Evolutionary conservation across 2,113 vertebrate species (phyloP).

Genomic region (Thamnophis sirtalis): DNA sequence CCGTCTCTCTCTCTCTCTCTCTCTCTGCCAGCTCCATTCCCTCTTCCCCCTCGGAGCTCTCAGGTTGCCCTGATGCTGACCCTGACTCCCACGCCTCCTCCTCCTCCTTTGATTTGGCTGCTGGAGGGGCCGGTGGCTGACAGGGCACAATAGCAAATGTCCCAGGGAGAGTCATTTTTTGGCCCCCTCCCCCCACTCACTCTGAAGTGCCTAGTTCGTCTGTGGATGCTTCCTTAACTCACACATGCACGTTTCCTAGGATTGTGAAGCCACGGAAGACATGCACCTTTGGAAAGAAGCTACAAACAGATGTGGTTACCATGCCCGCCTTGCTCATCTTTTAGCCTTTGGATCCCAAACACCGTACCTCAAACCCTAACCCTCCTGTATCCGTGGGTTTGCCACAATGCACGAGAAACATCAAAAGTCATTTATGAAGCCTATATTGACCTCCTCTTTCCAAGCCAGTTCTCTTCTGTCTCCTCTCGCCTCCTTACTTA

Average conservation of each 20-base stretch:
- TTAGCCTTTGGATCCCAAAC: background rate
- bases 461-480: background rate
- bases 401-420: background rate
- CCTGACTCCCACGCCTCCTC: no score
- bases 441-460: background rate
- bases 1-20: no score
- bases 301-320: background rate
- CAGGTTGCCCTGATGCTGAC: no score
- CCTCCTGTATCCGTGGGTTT: background rate
- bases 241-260: background rate
- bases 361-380: background rate
- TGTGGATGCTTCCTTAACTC: background rate
- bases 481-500: slow-evolving; percentile 57
- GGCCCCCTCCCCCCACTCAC: background rate
- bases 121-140: no score
- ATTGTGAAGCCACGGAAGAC: background rate
- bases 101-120: no score
- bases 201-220: background rate
- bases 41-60: no score
- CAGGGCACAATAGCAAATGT: background rate
- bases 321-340: background rate
- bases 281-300: background rate
- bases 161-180: background rate
- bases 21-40: no score
- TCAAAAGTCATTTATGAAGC: background rate